Base-by-base conservation (phyloP, 2,888 invertebrate species). In the Polymixis flavicincta region DNA sequence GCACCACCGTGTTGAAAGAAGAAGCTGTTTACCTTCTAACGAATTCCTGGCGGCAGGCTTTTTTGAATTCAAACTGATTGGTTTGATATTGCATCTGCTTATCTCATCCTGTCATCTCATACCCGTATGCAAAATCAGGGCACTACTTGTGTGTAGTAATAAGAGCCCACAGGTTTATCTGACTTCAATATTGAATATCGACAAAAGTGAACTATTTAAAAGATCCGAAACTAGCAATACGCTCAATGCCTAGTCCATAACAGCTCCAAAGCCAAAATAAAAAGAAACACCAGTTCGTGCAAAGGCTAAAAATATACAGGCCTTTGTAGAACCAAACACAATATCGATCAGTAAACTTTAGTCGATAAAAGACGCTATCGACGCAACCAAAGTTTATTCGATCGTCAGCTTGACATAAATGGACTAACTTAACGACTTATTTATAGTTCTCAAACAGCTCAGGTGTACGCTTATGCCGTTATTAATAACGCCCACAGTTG, bases 401-500 rank as follows among this genome's bases (percentile, higher is more conserved):
- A 57, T 61, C 59, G 68, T 70, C 54, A 67, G n/a, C 63, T 65
- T 67, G 66, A 54, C 57, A 74, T 80, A 74, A 84, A 74, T 54
- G 59, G 55, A 74, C 59, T 28, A 72, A 84, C 61, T 63, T 70
- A 63, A 55, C 63, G 70, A 74, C 63, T 52, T 85, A 72, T 85
- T 83, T 82, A 85, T 77, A 81, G 83, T 71, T 82, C 59, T 77
- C 13, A 66, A 78, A 82, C 60, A 60, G 55, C 64, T 82, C 71
- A 82, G 74, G 82, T 75, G 74, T 65, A 66, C 60, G 59, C 59
- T 60, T 67, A 74, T 59, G 28, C 55, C n/a, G 45, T 71, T 83
- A 85, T 80, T 83, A 85, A 76, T 79, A 79, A 66, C 71, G 54
- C 37, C 50, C 65, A 60, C 54, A 60, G 73, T 77, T 74, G 63